A percentile compares a stretch with the other conserved stretches of the same genome.
These are phyloP conservation scores for Rhincodon typus DNA, from an alignment of 2,797 vertebrate genomes.

Conservation along the genomic window DNA sequence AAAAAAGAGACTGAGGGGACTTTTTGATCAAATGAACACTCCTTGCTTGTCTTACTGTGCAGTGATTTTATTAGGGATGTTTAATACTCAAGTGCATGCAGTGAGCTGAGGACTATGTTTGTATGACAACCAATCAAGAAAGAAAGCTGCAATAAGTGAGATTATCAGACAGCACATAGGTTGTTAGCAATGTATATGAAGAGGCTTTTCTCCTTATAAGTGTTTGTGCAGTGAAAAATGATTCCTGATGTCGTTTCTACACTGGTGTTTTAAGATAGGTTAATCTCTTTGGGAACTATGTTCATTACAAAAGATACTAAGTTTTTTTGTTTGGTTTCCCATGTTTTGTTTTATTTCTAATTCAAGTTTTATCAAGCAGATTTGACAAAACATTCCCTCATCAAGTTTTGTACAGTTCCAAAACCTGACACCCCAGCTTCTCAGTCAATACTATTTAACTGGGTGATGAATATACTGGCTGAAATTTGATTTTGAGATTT, in stretches of 20 bases:
- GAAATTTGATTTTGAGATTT: background rate
- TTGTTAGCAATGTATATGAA: background rate
- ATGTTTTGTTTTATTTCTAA: background rate
- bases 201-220: background rate
- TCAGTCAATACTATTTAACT: background rate
- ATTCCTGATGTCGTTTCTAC: background rate
- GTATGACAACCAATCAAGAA: background rate
- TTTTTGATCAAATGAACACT: background rate
- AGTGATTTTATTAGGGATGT: background rate
- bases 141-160: background rate
- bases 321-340: background rate
- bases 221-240: background rate
- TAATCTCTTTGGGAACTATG: background rate
- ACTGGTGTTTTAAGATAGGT: background rate
- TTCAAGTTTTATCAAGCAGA: background rate
- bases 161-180: background rate
- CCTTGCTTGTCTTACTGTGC: background rate
- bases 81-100: background rate
- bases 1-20: background rate
- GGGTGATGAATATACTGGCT: background rate
- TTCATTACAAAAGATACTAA: background rate
- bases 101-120: background rate
- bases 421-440: background rate
- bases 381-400: background rate
- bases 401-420: background rate